Conservation (phyloP, 2,113 vertebrate species). For the Coptodon bakossiorum region DNA sequence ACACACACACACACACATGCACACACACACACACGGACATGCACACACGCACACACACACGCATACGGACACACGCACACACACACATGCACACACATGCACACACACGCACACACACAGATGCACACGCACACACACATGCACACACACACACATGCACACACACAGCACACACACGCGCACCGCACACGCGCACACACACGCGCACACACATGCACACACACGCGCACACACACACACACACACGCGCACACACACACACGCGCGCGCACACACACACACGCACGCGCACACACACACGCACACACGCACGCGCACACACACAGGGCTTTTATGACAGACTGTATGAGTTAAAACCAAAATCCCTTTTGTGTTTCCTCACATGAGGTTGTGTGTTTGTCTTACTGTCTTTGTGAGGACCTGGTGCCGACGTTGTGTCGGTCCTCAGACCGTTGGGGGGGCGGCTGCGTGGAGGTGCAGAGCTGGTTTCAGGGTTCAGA, state of each 20-base stretch:
- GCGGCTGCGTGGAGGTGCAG: background rate
- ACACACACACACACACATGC: too few species aligned
- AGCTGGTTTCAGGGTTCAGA: background rate
- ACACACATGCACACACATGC: background rate
- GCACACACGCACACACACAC: too few species aligned
- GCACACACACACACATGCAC: background rate
- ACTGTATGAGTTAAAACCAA: background rate
- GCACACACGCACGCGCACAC: background rate
- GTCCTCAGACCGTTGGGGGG: background rate
- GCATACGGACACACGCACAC: too few species aligned
- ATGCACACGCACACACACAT: rapidly evolving
- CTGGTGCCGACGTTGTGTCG: background rate
- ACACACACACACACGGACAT: too few species aligned
- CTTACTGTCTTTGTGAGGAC: background rate
- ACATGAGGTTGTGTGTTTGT: background rate
- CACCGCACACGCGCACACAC: background rate
- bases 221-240: background rate
- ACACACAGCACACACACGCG: rapidly evolving
- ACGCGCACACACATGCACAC: background rate
- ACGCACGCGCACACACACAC: background rate
- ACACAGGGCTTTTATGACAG: background rate
- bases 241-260: rapidly evolving
- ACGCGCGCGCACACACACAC: rapidly evolving
- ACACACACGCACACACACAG: too few species aligned
- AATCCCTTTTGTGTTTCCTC: background rate